A percentile compares a stretch with the other conserved stretches of the same genome.
These are phyloP conservation scores for Coranthus polyacanthus DNA, from an alignment of 2,797 vertebrate species.

Conservation along the genomic window DNA sequence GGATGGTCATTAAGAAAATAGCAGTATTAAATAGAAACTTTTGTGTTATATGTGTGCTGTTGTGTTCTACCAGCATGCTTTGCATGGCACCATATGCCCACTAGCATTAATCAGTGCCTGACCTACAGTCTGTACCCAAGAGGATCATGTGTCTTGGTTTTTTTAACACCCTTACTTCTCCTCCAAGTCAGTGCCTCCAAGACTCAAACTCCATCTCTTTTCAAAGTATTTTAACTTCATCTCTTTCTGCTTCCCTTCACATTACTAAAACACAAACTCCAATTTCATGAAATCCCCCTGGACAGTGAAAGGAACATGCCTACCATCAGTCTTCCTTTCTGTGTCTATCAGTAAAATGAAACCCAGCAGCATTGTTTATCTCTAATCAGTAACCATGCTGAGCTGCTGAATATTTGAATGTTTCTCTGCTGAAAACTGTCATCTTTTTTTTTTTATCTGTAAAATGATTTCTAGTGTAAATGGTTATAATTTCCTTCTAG, in stretches of 20 bases:
- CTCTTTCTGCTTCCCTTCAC: neutral
- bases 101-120: neutral
- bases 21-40: conserved; percentile 1
- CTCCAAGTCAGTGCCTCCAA: too few species aligned
- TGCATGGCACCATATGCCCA: neutral
- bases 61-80: neutral
- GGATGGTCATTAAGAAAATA: neutral
- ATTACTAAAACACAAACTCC: neutral
- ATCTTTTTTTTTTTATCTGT: neutral
- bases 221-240: too few species aligned
- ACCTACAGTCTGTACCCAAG: neutral
- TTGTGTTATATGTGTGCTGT: neutral
- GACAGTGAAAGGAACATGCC: neutral
- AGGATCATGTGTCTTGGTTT: neutral
- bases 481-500: neutral
- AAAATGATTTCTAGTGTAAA: neutral
- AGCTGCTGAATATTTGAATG: conserved; percentile 1
- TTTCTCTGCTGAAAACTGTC: neutral
- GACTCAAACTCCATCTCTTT: too few species aligned
- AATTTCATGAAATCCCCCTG: neutral
- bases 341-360: conserved; percentile 1
- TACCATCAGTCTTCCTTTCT: neutral
- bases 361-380: conserved; percentile 16
- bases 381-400: conserved; percentile 8
- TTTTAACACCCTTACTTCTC: too few species aligned